Conservation (phyloP, 2,113 vertebrate genomes). For the Symphodus melops region DNA sequence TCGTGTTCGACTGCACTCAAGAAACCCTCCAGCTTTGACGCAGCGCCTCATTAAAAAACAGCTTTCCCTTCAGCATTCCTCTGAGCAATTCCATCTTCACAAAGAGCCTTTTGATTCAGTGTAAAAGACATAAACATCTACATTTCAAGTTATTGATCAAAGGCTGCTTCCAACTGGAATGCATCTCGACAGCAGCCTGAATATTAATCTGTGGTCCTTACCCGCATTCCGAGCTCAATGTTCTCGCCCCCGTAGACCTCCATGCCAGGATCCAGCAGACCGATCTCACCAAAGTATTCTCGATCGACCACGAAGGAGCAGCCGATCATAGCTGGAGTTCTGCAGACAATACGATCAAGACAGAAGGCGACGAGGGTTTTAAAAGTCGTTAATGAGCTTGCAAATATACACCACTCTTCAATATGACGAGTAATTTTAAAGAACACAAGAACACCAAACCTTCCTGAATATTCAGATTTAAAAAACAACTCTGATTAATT, state of each 20-base stretch:
- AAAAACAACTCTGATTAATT: neutral
- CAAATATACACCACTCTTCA: neutral
- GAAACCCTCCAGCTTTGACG: conserved; percentile 17
- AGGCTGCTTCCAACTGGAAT: neutral
- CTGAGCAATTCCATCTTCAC: conserved; percentile 2
- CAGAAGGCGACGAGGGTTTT: neutral
- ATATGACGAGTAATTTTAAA: too few species aligned
- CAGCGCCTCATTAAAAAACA: conserved; percentile 45
- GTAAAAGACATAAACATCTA: neutral
- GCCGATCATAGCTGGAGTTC: conserved; percentile 98
- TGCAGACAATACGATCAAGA: conserved; percentile 58
- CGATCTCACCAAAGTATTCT: conserved; percentile 96
- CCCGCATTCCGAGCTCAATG: conserved; percentile 97
- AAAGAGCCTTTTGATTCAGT: conserved; percentile 21
- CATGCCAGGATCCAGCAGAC: conserved; percentile 97
- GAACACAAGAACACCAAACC: neutral
- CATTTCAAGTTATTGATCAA: conserved; percentile 13
- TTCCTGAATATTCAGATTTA: neutral
- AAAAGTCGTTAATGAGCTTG: neutral
- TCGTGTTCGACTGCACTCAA: conserved; percentile 1
- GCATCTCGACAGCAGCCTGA: neutral
- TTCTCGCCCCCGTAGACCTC: conserved; percentile 98
- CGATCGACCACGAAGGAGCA: conserved; percentile 97
- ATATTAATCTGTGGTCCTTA: conserved; percentile 76
- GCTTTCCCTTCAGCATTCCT: conserved; percentile 31